Base-by-base conservation (phyloP, 2,888 invertebrate genomes). In the Lasius fuliginosus region DNA sequence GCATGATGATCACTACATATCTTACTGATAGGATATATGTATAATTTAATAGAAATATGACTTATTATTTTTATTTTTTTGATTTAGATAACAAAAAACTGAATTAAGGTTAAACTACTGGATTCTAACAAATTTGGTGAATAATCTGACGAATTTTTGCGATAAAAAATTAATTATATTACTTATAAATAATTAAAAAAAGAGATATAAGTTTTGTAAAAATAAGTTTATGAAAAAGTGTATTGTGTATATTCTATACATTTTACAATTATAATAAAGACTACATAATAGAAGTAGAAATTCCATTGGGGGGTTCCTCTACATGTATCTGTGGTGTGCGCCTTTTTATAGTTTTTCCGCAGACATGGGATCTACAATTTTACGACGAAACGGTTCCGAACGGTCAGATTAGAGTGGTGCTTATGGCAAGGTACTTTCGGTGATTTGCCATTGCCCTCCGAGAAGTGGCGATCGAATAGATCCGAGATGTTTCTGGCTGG, bases 41-140 rank as follows among this genome's bases (percentile, higher is more conserved):
- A 53, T 53, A 33, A 67, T 65, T 65, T 5, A 58, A 11, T 1
- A 60, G 3, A 27, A 30, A 64, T 12, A n/a, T 36, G 12, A 64
- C 3, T 65, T 65, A 65, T 65, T 18, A 12, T 40, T 27, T 40
- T 40, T 56, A 11, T 36, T 12, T 53, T 23, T 40, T 60, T 71
- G 2, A 42, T 69, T 79, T 79, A 79, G 71, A 33, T 79, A 46
- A 42, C 15, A 30, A 15, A 46, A 53, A 46, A 42, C 8, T 27
- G 33, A 18, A 33, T 46, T 12, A 69, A 46, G 5, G 3, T 3
- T 23, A 23, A 42, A 79, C 18, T 5, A 67, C 36, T 0, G 12
- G 8, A 76, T 1, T 53, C 23, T 49, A 36, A 33, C 30, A 8
- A 58, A 42, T 12, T 60, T 36, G 23, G 15, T 46, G 53, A 40